Evolutionary conservation across 2,888 invertebrate genomes (phyloP), one percentile per base, ranked within the genome.

Genomic region (Cyaniris semiargus): DNA sequence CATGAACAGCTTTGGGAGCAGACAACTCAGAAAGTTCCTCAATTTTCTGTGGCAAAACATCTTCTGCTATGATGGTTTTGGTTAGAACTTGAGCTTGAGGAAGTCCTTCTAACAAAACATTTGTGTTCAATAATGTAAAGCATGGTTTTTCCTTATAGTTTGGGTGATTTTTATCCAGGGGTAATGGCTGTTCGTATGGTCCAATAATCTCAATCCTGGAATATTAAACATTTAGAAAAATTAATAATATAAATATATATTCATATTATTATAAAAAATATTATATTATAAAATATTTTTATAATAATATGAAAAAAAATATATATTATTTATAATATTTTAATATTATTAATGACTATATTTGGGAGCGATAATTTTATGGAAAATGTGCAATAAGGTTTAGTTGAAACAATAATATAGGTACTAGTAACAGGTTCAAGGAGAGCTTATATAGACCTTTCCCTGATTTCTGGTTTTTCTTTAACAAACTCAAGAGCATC

Each of bases 1-100:
- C 92, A 87, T 96, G 95, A 78, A 95, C 85, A 80, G 88, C 83
- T 77, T 90, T 89, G 0, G 95, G 92, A 0, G 95, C 90, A 80
- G 95, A 90, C 76, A 95, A 84, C 58, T 88, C 85, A 15, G 95
- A 90, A 5, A 92, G 84, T 77, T 95, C 94, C 84, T 95, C 92
- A 77, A 96, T 90, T 80, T 89, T 92, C 10, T 94, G 90, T 0
- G 97, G 97, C 76, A 97, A 90, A 78, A 90, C 94, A 70, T 95
- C 89, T 80, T 95, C 90, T 78, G 96, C 88, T 85, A 95, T 93
- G 5, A 97, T 89, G 1, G 97, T 95, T 85, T 98, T 98, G 3
- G 97, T 97, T 7, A 98, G 89, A n/a, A 96, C 90, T 90, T 97
- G 96, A 0, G 97, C 97, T 91, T 98, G 98, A 1, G 94, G 87